Base-by-base conservation (phyloP, 2,888 invertebrate species). In the Mesorhabditis belari region DNA sequence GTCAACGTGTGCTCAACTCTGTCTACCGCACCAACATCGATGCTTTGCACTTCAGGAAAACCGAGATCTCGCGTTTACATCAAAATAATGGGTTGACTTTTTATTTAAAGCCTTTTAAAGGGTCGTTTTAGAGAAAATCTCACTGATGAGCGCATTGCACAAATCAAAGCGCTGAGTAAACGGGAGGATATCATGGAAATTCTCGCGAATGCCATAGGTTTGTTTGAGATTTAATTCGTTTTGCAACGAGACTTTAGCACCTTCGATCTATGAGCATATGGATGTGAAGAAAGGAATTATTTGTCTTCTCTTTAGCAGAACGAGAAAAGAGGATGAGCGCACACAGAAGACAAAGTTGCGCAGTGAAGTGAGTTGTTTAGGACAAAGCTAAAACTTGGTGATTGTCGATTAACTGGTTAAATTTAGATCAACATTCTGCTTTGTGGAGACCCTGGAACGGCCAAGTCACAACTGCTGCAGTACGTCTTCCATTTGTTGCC, bases 361-460 rank as follows among this genome's bases (percentile, higher is more conserved):
- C 5, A 69, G 68, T 50, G 78, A 78, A 55, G 71, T 76, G 35
- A n/a, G n/a, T n/a, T n/a, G n/a, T n/a, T n/a, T n/a, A n/a, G n/a
- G n/a, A n/a, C n/a, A n/a, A n/a, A n/a, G n/a, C n/a, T n/a, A n/a
- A n/a, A n/a, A n/a, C n/a, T n/a, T n/a, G n/a, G n/a, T n/a, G n/a
- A n/a, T n/a, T n/a, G n/a, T n/a, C n/a, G n/a, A n/a, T n/a, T n/a
- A n/a, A 25, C 27, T 25, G 1, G n/a, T n/a, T n/a, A n/a, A n/a
- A n/a, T n/a, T 25, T 54, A 17, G 82, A 88, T 96, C 64, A 96
- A 98, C 85, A 90, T 99, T 75, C 85, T 98, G 35, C 85, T 99
- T 0, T 98, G 96, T 83, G 96, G 98, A 55, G 98, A 99, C 85
- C 98, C 98, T 1, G 98, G 96, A 71, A 98, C 96, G 0, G 92